phyloP scores from a whole-genome alignment of 2,113 vertebrate species.

The Megaleporinus macrocephalus region DNA sequence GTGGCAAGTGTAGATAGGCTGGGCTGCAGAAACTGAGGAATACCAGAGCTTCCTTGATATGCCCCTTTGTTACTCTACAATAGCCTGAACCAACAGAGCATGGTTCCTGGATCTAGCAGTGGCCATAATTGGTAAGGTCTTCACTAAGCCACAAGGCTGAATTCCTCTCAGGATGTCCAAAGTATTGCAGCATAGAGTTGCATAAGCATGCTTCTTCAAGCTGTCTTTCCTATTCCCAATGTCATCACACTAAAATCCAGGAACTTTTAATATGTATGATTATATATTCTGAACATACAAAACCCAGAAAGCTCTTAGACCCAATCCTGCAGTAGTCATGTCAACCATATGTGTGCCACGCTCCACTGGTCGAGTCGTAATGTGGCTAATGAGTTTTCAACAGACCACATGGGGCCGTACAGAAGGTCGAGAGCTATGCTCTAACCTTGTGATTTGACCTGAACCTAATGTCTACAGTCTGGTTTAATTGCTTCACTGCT shows the following conservation, averaged over 20 bases:
- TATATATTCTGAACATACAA: conserved; percentile 5
- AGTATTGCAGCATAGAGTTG: not conserved
- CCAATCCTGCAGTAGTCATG: conserved; percentile 32
- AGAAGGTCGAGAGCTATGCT: conserved; percentile 10
- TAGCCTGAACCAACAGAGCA: not conserved
- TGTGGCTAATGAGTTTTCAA: conserved; percentile 47
- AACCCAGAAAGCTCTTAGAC: not conserved
- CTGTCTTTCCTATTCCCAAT: not conserved
- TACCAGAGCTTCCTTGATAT: not conserved
- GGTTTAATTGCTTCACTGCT: conserved; percentile 26
- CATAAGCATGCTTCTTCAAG: not conserved
- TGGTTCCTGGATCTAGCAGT: not conserved
- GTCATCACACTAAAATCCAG: not conserved
- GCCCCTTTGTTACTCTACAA: not conserved
- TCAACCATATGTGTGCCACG: conserved; percentile 48
- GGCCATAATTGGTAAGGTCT: not conserved
- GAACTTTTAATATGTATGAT: conserved; percentile 4
- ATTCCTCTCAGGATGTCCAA: not conserved
- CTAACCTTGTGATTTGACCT: conserved; percentile 44
- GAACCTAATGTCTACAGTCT: conserved; percentile 26
- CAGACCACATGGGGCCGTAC: conserved; percentile 41
- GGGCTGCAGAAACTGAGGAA: not conserved
- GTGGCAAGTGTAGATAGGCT: not conserved
- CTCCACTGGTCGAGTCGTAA: conserved; percentile 41
- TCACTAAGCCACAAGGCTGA: not conserved